Percentiles rank a stretch among this genome's conserved stretches.
phyloP scores from a whole-genome alignment of 2,113 vertebrate species.

The Charadrius vociferus region DNA sequence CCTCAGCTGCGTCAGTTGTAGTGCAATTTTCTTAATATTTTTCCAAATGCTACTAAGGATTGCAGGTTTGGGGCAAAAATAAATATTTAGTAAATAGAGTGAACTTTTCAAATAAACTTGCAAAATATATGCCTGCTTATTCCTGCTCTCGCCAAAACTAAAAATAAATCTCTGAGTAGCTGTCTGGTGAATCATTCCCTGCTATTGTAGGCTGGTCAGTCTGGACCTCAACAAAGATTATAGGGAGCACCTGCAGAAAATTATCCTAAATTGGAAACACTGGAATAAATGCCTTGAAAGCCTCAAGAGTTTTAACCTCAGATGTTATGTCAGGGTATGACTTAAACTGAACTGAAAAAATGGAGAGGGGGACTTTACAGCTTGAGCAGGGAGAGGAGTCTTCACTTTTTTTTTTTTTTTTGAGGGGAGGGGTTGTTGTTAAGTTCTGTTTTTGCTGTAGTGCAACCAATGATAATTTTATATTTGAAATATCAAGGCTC shows the following conservation, averaged over 20 bases:
- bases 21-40: neutral
- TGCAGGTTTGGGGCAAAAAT: neutral
- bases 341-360: neutral
- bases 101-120: slow-evolving; percentile 29
- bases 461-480: neutral
- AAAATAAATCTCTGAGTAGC: slow-evolving; percentile 35
- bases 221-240: slow-evolving; percentile 40
- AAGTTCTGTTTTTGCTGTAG: neutral
- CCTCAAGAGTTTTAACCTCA: neutral
- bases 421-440: no score
- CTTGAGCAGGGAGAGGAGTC: neutral
- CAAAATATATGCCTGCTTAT: slow-evolving; percentile 17
- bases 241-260: slow-evolving; percentile 48
- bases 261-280: neutral
- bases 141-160: slow-evolving; percentile 9
- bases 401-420: neutral
- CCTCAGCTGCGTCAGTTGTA: neutral
- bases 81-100: neutral
- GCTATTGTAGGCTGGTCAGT: slow-evolving; percentile 31
- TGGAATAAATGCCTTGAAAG: slow-evolving; percentile 22
- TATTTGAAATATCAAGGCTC: neutral
- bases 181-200: slow-evolving; percentile 54
- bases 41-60: neutral
- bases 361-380: neutral
- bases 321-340: neutral